Evolutionary conservation across 2,888 invertebrate genomes (phyloP).

Genomic region (Alloplasta piceator): DNA sequence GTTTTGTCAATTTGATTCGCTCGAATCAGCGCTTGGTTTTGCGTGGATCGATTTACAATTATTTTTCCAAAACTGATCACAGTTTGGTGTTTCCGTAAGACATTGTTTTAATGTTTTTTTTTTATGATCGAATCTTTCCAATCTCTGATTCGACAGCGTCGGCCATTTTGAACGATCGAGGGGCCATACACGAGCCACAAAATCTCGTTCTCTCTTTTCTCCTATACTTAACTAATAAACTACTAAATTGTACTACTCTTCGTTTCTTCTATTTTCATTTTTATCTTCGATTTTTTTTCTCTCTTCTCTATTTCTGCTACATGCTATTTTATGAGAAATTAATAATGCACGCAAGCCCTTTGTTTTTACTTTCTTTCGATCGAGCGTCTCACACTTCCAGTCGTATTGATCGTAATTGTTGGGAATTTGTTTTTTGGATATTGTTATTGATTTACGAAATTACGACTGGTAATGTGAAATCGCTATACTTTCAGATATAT

Average conservation of each 20-base stretch:
- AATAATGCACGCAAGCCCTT: slow-evolving; percentile 56
- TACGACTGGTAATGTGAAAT: slow-evolving; percentile 24
- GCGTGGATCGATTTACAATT: no score
- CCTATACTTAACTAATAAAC: slow-evolving; percentile 28
- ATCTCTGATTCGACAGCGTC: slow-evolving; percentile 47
- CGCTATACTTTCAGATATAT: slow-evolving; percentile 25
- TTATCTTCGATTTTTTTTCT: slow-evolving; percentile 32
- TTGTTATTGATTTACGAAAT: slow-evolving; percentile 9
- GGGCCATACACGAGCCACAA: slow-evolving; percentile 47
- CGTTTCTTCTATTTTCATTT: slow-evolving; percentile 32
- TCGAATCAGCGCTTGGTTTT: no score
- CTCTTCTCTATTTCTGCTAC: slow-evolving; percentile 56
- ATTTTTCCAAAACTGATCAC: no score
- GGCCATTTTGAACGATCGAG: slow-evolving; percentile 62
- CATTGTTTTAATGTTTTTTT: neutral
- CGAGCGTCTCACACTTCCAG: slow-evolving; percentile 43
- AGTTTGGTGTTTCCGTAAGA: no score
- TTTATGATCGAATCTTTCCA: slow-evolving; percentile 3
- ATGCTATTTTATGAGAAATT: slow-evolving; percentile 52
- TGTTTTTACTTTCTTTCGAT: slow-evolving; percentile 20
- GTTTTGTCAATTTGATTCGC: no score
- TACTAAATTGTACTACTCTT: slow-evolving; percentile 33
- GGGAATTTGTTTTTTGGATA: neutral
- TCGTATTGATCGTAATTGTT: slow-evolving; percentile 30
- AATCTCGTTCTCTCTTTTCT: slow-evolving; percentile 56